These are phyloP conservation scores for Tonatia bakeri DNA, from an alignment of 2,113 vertebrate genomes.

Conservation along the genomic window DNA sequence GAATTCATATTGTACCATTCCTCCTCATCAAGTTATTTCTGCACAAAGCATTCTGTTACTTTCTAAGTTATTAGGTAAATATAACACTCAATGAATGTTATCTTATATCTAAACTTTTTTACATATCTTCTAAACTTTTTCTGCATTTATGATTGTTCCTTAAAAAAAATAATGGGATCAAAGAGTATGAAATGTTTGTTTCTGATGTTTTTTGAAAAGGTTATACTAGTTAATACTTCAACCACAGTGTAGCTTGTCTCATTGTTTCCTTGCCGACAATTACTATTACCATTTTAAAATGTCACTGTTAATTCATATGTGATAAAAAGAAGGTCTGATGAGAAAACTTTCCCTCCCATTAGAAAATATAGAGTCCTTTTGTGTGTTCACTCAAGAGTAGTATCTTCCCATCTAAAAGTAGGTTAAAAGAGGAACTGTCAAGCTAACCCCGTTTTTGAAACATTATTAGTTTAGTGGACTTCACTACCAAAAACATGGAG, in stretches of 20 bases:
- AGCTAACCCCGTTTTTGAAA: not conserved
- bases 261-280: not conserved
- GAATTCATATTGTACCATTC: constrained; percentile 13
- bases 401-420: not conserved
- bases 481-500: not conserved
- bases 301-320: not conserved
- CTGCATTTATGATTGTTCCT: constrained; percentile 17
- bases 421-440: not conserved
- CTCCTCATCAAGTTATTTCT: not conserved
- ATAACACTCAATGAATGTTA: not conserved
- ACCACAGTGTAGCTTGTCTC: not conserved
- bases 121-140: not conserved
- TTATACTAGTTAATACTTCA: not conserved
- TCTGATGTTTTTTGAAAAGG: constrained; percentile 15
- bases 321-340: not conserved
- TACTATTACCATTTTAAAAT: not conserved
- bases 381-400: not conserved
- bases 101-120: not conserved
- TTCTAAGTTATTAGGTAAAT: constrained; percentile 42
- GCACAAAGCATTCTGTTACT: constrained; percentile 27
- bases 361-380: not conserved
- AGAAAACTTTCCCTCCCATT: not conserved
- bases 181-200: constrained; percentile 26
- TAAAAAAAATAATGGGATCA: not conserved
- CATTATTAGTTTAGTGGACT: not conserved